These are phyloP conservation scores for Hippopotamus amphibius DNA, from an alignment of 2,113 vertebrate genomes.

Conservation along the genomic window DNA sequence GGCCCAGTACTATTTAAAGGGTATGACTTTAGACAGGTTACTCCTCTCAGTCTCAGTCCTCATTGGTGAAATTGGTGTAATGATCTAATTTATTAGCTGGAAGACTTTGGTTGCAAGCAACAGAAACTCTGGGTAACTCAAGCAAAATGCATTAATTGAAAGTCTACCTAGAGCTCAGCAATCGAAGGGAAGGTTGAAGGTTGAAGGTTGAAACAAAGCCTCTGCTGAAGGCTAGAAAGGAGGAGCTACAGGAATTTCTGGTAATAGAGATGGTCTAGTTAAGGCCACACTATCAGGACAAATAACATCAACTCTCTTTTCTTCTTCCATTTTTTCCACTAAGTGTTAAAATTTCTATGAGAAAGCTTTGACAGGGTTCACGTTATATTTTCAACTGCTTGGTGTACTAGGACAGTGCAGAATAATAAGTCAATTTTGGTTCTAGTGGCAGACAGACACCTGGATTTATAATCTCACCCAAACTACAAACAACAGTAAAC, in stretches of 20 bases:
- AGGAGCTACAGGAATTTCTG: not conserved
- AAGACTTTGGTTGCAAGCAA: not conserved
- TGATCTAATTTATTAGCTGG: not conserved
- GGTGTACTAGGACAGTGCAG: too few species aligned
- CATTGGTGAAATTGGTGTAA: not conserved
- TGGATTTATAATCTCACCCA: not conserved
- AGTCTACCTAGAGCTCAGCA: not conserved
- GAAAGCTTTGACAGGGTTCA: not conserved
- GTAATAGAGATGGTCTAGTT: not conserved
- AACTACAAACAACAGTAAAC: not conserved
- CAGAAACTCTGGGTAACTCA: not conserved
- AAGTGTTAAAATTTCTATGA: not conserved
- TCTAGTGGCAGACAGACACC: not conserved
- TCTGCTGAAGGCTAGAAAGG: not conserved
- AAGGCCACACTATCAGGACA: too few species aligned
- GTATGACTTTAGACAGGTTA: not conserved
- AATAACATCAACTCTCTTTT: not conserved
- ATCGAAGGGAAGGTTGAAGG: not conserved
- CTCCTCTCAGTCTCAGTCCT: not conserved
- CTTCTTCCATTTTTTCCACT: not conserved
- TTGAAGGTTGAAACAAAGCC: not conserved
- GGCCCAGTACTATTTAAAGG: not conserved
- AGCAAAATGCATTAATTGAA: not conserved
- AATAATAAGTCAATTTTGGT: not conserved
- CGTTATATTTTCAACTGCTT: not conserved